Evolutionary conservation across 2,113 vertebrate genomes (phyloP), one percentile per base, ranked within the genome.

Genomic region (Myanophis thanlyinensis): DNA sequence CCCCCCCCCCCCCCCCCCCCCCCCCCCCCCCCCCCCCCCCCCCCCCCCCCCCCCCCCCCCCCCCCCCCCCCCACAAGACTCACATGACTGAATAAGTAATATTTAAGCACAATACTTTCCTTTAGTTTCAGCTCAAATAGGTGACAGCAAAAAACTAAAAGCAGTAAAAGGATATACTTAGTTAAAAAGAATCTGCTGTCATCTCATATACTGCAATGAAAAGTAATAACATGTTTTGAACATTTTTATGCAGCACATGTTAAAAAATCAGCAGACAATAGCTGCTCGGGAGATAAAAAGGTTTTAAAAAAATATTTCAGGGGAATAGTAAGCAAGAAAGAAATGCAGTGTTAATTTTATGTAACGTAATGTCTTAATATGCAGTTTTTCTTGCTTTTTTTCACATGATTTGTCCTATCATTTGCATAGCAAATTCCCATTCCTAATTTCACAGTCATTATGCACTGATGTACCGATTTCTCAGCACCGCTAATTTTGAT

Each of bases 371-470:
- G 98, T 98, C 98, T 99, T 98, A 98, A 99, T 98, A 98, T 97
- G 98, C 98, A 98, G 98, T 98, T 98, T 98, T 98, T 99, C 98
- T 98, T 98, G 98, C 98, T 98, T 98, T 98, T 59, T 98, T 98
- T 98, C 98, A 98, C 98, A 98, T 98, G 98, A 98, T 98, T 98
- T 98, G 98, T 98, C 98, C 98, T 98, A 98, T 98, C 98, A 99
- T 99, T 98, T 99, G 98, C 98, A 98, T 98, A 98, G 98, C 95
- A 96, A 97, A 97, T 97, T 98, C 98, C 98, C 98, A 97, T 98
- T 98, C 98, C 98, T 98, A 98, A 99, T 99, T 99, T 99, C 98
- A 99, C 98, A 99, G 98, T 99, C 98, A 98, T 99, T 99, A 99
- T 99, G 98, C 98, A 98, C 98, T 98, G 98, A 98, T 98, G 98